These are phyloP conservation scores for Xenentodon cancila DNA, from an alignment of 2,797 vertebrate genomes.

Conservation along the genomic window DNA sequence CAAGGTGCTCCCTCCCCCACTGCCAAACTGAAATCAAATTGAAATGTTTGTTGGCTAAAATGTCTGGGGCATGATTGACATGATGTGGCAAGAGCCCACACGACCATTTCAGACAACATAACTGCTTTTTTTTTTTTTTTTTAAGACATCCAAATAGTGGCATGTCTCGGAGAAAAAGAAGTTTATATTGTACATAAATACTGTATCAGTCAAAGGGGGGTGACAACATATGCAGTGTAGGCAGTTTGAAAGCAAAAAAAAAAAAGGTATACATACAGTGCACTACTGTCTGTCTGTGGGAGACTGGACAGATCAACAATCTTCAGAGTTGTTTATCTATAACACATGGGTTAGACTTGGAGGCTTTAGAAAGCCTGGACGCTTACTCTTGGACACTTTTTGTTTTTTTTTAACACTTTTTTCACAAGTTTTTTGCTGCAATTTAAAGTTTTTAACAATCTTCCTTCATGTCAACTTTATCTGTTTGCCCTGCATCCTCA, in stretches of 20 bases:
- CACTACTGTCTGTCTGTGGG: conserved; percentile 26
- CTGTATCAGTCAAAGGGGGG: conserved; percentile 17
- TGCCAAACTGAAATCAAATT: conserved; percentile 31
- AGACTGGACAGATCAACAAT: conserved; percentile 57
- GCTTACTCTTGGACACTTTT: conserved; percentile 13
- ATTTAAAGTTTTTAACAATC: too few species aligned
- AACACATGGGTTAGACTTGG: too few species aligned
- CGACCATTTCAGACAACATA: conserved; percentile 33
- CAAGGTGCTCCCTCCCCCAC: conserved; percentile 14
- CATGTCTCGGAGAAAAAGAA: neutral
- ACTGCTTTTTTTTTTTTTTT: neutral
- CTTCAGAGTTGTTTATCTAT: conserved; percentile 55
- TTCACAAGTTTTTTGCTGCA: conserved; percentile 1
- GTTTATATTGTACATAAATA: conserved; percentile 13
- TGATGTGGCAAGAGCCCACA: conserved; percentile 36
- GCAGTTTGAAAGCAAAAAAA: conserved; percentile 3
- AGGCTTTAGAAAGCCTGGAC: conserved; percentile 67
- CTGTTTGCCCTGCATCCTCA: conserved; percentile 29
- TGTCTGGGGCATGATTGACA: conserved; percentile 44
- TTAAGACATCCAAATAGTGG: too few species aligned
- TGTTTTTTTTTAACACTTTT: neutral
- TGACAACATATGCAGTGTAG: conserved; percentile 21
- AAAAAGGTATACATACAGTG: conserved; percentile 9
- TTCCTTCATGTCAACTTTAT: neutral
- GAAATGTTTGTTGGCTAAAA: conserved; percentile 40